Evolutionary conservation across 2,113 vertebrate species (phyloP).

Genomic region (Globicephala melas): DNA sequence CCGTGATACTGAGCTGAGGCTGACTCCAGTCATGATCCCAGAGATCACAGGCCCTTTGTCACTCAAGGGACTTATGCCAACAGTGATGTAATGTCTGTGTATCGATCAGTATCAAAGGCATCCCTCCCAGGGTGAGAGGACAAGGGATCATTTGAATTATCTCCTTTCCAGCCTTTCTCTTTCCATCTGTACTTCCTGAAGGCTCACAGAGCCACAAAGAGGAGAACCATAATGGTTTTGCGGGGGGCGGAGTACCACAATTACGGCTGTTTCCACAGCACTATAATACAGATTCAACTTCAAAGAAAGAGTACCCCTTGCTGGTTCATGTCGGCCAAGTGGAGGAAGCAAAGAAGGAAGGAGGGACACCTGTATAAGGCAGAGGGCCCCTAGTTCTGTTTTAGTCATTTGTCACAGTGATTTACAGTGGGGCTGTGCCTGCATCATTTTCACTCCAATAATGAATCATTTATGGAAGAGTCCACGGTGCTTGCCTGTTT

Average conservation of each 20-base stretch:
- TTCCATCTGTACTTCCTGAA: conserved; percentile 28
- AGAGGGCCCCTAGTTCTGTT: background rate
- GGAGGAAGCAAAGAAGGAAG: background rate
- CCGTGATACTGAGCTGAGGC: background rate
- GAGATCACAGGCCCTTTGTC: conserved; percentile 23
- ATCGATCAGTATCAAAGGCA: background rate
- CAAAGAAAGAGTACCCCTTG: conserved; percentile 17
- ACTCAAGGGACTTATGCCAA: background rate
- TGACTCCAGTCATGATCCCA: background rate
- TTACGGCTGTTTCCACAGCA: background rate
- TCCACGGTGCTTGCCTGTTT: background rate
- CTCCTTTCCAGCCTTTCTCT: background rate
- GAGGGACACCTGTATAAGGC: background rate
- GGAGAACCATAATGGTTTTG: background rate
- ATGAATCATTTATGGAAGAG: conserved; percentile 4
- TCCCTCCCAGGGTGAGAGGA: background rate
- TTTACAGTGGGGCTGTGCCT: background rate
- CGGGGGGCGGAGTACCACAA: background rate
- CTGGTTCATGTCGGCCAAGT: background rate
- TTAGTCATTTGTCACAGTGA: background rate
- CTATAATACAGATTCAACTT: background rate
- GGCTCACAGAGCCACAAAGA: background rate
- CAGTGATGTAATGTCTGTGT: background rate
- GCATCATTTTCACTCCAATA: background rate
- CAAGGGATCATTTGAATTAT: background rate